phyloP scores from a whole-genome alignment of 2,113 vertebrate genomes.

The Beaufortia kweichowensis region DNA sequence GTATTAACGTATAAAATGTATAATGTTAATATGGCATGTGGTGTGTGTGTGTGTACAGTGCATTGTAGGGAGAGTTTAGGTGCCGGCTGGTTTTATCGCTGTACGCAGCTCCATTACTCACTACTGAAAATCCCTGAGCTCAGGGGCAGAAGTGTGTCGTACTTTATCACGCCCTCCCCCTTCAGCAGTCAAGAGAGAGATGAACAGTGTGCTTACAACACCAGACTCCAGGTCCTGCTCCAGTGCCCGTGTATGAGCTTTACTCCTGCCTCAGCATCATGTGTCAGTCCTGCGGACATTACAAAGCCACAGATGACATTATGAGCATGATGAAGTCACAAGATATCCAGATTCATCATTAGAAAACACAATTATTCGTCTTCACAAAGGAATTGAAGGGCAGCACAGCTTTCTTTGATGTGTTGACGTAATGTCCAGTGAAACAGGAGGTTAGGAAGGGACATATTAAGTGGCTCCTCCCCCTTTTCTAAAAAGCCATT shows the following conservation, averaged over 20 bases:
- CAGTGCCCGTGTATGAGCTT: not conserved
- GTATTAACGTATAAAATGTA: no score
- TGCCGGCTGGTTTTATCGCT: constrained; percentile 8
- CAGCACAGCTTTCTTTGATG: no score
- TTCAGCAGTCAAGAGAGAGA: constrained; percentile 29
- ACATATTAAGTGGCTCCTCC: no score
- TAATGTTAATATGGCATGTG: no score
- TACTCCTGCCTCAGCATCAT: not conserved
- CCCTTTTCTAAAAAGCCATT: no score
- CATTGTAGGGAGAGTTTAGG: not conserved
- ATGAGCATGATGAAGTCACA: no score
- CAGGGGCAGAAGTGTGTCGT: constrained; percentile 15
- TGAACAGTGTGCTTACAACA: constrained; percentile 13
- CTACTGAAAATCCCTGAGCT: constrained; percentile 26
- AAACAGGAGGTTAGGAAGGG: no score
- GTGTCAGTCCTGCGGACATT: not conserved
- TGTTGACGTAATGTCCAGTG: no score
- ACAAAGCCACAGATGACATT: no score
- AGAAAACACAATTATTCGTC: no score
- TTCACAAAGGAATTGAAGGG: no score
- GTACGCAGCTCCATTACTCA: constrained; percentile 28
- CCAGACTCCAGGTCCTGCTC: constrained; percentile 1
- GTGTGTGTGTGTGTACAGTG: constrained; percentile 43
- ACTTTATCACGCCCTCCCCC: constrained; percentile 14
- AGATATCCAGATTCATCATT: no score